Percentiles rank a stretch among this genome's conserved stretches.
phyloP scores from a whole-genome alignment of 1,140 invertebrate species.

The Bombus picipes region DNA sequence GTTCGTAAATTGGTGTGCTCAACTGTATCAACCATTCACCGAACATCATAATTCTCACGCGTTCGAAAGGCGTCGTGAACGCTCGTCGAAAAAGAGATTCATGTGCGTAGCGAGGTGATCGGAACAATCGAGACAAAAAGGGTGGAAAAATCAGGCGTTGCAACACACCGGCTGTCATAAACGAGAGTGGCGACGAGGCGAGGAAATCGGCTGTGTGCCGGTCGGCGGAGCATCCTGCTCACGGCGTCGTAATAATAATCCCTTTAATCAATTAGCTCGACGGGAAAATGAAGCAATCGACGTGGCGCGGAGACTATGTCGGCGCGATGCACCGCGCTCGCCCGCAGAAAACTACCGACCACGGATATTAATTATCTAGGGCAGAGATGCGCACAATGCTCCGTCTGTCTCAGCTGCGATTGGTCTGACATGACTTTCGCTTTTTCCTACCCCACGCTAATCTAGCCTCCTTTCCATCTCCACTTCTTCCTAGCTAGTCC shows the following conservation, averaged over 20 bases:
- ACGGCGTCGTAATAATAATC: slow-evolving; percentile 65
- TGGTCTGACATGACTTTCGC: slow-evolving; percentile 69
- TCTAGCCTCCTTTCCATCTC: slow-evolving; percentile 50
- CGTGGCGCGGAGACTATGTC: background rate
- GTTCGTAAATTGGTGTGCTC: too few species aligned
- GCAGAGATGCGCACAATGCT: slow-evolving; percentile 71
- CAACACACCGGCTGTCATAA: slow-evolving; percentile 32
- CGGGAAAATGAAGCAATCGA: slow-evolving; percentile 62
- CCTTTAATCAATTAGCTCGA: slow-evolving; percentile 75
- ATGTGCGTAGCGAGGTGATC: background rate
- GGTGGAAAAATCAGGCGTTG: slow-evolving; percentile 45
- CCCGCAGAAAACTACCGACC: slow-evolving; percentile 55
- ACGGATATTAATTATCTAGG: slow-evolving; percentile 78
- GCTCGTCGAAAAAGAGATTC: background rate
- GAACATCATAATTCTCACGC: too few species aligned
- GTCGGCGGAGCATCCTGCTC: slow-evolving; percentile 26
- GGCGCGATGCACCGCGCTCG: slow-evolving; percentile 27
- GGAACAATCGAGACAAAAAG: slow-evolving; percentile 6
- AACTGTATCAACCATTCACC: too few species aligned
- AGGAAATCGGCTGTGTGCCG: slow-evolving; percentile 50
- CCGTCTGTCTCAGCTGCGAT: slow-evolving; percentile 30
- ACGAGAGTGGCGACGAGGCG: slow-evolving; percentile 26
- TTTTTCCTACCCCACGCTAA: slow-evolving; percentile 62
- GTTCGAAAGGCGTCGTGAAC: background rate
- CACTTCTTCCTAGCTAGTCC: background rate